These are phyloP conservation scores for Poicephalus meyeri DNA, from an alignment of 2,113 vertebrate genomes.

Conservation along the genomic window DNA sequence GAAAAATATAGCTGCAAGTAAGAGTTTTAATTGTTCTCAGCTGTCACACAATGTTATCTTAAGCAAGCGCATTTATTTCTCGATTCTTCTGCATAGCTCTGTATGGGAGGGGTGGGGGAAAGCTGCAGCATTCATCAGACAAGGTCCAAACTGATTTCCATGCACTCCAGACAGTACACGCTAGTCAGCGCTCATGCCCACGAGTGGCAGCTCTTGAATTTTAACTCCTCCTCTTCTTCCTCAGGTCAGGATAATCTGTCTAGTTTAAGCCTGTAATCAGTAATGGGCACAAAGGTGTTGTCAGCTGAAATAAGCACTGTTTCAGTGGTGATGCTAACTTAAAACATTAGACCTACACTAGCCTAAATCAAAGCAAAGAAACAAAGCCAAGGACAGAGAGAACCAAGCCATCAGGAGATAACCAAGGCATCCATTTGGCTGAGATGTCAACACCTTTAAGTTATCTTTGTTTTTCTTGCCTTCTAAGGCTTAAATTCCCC, in stretches of 20 bases:
- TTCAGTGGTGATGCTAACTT: not conserved
- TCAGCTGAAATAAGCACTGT: not conserved
- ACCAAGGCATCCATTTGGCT: not conserved
- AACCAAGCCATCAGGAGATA: not conserved
- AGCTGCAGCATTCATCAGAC: not conserved
- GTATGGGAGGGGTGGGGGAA: not conserved
- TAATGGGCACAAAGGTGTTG: not conserved
- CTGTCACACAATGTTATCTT: conserved; percentile 44
- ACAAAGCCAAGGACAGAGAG: not conserved
- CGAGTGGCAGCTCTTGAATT: not conserved
- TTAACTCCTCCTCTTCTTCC: not conserved
- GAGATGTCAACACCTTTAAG: not conserved
- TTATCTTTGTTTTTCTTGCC: not conserved
- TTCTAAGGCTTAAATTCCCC: not conserved
- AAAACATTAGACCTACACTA: not conserved
- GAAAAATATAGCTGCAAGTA: not conserved
- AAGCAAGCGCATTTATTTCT: not conserved
- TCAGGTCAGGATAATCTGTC: not conserved
- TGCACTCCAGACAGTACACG: not conserved
- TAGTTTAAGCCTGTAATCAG: not conserved
- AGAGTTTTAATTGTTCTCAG: conserved; percentile 54
- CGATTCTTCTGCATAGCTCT: not conserved
- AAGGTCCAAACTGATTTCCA: not conserved
- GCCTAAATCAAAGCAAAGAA: not conserved
- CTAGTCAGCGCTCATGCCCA: not conserved